phyloP scores from a whole-genome alignment of 2,113 vertebrate species.

The Ivindomyrus marchei region DNA sequence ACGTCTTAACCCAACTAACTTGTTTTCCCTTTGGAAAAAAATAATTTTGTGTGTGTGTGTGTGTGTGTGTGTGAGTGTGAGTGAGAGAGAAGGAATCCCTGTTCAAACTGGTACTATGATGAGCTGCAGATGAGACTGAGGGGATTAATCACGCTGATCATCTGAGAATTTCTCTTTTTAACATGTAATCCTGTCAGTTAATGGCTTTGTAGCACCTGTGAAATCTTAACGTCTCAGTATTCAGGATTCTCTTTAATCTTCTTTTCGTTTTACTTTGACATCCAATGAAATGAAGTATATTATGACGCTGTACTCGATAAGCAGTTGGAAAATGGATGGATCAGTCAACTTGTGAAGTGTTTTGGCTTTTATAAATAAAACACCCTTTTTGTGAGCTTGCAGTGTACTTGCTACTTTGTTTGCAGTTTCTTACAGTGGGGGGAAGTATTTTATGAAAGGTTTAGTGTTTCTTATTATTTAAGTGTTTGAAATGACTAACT shows the following conservation, averaged over 20 bases:
- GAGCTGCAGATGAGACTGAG: neutral
- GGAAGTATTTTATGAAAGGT: neutral
- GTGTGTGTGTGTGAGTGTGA: too few relatives aligned
- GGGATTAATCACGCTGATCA: neutral
- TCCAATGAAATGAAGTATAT: neutral
- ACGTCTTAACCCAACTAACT: neutral
- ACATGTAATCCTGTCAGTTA: neutral
- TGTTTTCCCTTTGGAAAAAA: neutral
- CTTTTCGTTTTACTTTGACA: neutral
- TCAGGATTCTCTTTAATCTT: neutral
- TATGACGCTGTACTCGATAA: neutral
- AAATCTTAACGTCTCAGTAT: neutral
- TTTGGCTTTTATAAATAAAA: neutral
- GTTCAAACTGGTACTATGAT: neutral
- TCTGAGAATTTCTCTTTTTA: neutral
- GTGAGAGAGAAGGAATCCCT: neutral
- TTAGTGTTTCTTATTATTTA: neutral
- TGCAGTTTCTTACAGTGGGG: neutral
- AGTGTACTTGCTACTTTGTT: neutral
- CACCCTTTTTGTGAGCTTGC: neutral
- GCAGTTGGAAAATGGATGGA: neutral
- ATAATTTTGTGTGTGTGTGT: neutral
- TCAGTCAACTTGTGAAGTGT: neutral
- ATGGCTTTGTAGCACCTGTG: neutral
- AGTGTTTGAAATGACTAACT: neutral